Conservation (phyloP, 2,888 invertebrate genomes). For the Balanococcus diminutus region DNA sequence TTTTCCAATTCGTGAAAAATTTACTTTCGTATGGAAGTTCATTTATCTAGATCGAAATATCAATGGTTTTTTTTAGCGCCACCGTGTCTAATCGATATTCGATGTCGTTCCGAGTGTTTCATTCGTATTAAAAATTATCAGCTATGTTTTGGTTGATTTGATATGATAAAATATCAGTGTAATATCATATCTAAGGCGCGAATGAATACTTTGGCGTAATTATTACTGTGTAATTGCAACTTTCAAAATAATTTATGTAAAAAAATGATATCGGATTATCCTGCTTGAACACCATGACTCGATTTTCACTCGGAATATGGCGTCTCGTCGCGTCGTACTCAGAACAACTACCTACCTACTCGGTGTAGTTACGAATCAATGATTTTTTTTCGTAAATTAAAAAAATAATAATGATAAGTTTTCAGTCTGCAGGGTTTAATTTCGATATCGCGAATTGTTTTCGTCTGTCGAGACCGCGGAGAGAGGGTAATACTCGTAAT, state of each 20-base stretch:
- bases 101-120: constrained; percentile 27
- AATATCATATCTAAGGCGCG: constrained; percentile 40
- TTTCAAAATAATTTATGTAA: constrained; percentile 35
- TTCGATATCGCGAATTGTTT: not conserved
- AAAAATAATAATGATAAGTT: not conserved
- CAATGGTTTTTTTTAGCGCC: constrained; percentile 5
- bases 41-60: not conserved
- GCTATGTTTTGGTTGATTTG: constrained; percentile 37
- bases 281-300: constrained; percentile 33
- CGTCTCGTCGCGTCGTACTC: not conserved
- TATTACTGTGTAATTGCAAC: constrained; percentile 4
- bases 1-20: not conserved
- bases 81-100: constrained; percentile 15
- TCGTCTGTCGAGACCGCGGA: not conserved
- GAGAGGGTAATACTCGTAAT: not conserved
- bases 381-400: not conserved
- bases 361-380: constrained; percentile 24
- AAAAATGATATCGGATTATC: constrained; percentile 40
- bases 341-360: not conserved
- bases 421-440: not conserved
- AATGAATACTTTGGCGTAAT: constrained; percentile 23
- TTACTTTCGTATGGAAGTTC: not conserved
- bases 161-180: constrained; percentile 35
- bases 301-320: not conserved
- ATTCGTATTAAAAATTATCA: constrained; percentile 17